Evolutionary conservation across 2,113 vertebrate genomes (phyloP).

Genomic region (Corythoichthys haematopterus): DNA sequence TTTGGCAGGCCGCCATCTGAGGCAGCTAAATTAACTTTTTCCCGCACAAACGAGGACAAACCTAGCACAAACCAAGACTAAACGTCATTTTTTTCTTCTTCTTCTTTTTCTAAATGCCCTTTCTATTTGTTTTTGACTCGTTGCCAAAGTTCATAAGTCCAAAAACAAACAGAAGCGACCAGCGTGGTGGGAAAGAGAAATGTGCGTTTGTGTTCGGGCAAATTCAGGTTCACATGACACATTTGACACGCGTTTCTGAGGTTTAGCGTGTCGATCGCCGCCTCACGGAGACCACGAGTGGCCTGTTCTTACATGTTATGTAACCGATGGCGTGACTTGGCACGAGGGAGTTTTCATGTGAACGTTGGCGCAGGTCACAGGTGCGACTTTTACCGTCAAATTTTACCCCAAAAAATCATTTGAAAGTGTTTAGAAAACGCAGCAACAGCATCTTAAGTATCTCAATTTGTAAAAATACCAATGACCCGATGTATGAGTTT

Average conservation of each 20-base stretch:
- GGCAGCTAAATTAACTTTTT: not conserved
- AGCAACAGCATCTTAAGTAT: not conserved
- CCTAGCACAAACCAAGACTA: not conserved
- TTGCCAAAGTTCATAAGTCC: not conserved
- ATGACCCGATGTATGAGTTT: too few relatives aligned
- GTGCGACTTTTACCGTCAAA: not conserved
- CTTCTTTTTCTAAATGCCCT: not conserved
- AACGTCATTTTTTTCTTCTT: not conserved
- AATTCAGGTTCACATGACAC: not conserved
- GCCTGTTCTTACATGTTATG: not conserved
- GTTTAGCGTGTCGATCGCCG: not conserved
- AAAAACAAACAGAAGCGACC: not conserved
- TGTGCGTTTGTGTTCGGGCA: not conserved
- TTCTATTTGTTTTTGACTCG: not conserved
- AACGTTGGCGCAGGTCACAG: not conserved
- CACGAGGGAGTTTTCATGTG: not conserved
- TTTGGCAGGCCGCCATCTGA: not conserved
- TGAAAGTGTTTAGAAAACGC: too few relatives aligned
- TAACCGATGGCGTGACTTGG: not conserved
- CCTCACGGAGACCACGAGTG: not conserved
- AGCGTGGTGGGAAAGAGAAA: not conserved
- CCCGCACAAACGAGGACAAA: too few relatives aligned
- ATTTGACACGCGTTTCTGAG: not conserved
- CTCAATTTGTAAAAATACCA: too few relatives aligned
- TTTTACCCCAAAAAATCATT: not conserved